Evolutionary conservation across 1,140 invertebrate genomes (phyloP), one percentile per base, ranked within the genome.

Genomic region (Palaemon carinicauda): DNA sequence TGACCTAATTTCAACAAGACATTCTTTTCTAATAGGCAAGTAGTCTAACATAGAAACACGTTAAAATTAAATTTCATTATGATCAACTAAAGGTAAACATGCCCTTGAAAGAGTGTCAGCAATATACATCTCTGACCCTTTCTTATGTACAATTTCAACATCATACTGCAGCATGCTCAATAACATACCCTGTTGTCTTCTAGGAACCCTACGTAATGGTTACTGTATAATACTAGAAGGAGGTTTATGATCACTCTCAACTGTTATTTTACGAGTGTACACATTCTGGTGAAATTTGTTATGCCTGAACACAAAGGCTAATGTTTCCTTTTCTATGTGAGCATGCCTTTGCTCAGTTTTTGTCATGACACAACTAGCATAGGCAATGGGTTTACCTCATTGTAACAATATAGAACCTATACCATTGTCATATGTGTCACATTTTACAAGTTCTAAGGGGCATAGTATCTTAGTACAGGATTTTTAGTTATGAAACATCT

Each of bases 321-420:
- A 88, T 12, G 91, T 87, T 89, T 93, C 92, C 78, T 92, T 92
- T 88, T 93, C 92, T 27, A 92, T 92, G 82, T 91, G 90, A 10
- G 91, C 82, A 85, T 91, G 93, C 27, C 90, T 90, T 54, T 87
- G 27, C 88, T 92, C 60, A 24, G 90, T 87, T 21, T 87, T 75
- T 14, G 89, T 91, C 17, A 93, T 89, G n/a, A 87, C 85, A 84
- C 91, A 82, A 15, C 90, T 91, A 5, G 91, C 90, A 90, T 90
- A 93, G 27, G 89, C 88, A 3, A 93, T 89, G 10, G 91, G 91
- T 50, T 90, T 80, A 21, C 89, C 88, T 77, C 91, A 89, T 87
- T 94, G 92, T 9, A 92, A 65, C 0, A 93, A 54, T 14, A 91
- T 90, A 33, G 91, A 91, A 7, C 91, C 92, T 27, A 93, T 79